Percentiles rank a stretch among this genome's conserved stretches.
These are phyloP conservation scores for Anoplopoma fimbria DNA, from an alignment of 2,113 vertebrate genomes.

Conservation along the genomic window DNA sequence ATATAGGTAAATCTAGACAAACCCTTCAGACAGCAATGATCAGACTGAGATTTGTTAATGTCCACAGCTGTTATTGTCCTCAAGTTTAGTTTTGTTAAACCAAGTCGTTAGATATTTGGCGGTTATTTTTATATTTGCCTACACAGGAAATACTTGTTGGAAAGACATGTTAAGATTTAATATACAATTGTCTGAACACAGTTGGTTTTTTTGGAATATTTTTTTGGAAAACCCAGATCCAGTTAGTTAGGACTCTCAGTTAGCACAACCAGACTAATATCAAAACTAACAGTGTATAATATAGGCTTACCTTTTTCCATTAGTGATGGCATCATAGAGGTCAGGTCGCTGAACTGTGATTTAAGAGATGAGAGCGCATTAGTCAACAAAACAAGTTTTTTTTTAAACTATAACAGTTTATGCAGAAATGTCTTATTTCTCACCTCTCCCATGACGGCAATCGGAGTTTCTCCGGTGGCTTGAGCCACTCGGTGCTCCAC, in stretches of 20 bases:
- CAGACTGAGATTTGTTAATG: background rate
- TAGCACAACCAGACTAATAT: background rate
- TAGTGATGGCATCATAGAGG: conserved; percentile 90
- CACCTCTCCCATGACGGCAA: conserved; percentile 99
- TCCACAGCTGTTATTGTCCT: background rate
- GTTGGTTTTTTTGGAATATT: background rate
- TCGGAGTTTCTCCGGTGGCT: conserved; percentile 95
- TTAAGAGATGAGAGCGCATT: conserved; percentile 36
- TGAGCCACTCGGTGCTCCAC: conserved; percentile 96
- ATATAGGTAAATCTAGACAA: background rate
- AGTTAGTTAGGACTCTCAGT: background rate
- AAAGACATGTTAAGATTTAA: background rate
- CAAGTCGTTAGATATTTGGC: background rate
- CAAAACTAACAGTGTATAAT: background rate
- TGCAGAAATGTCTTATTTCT: conserved; percentile 33
- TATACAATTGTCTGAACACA: too few species aligned
- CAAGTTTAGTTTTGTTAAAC: background rate
- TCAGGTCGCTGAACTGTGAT: conserved; percentile 93
- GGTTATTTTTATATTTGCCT: background rate
- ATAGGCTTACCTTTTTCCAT: conserved; percentile 91
- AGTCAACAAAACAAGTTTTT: background rate
- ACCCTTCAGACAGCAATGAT: background rate
- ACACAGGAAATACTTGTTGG: background rate
- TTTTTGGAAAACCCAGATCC: background rate
- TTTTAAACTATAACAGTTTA: background rate